Conservation (phyloP, 1,140 invertebrate genomes). For the Drosophila kurseongensis region DNA sequence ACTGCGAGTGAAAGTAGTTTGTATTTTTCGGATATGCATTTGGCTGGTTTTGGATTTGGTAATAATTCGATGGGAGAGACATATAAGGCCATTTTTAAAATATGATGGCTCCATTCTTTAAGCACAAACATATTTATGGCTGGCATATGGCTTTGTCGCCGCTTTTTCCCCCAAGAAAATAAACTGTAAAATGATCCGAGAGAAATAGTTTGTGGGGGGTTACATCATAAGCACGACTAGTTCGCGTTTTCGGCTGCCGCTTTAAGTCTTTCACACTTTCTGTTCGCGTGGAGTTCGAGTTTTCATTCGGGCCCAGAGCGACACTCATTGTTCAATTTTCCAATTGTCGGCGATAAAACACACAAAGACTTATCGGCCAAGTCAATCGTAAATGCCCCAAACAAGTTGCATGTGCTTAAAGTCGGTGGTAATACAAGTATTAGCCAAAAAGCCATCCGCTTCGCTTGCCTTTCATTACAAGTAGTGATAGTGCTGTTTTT, state of each 20-base stretch:
- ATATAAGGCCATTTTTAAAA: conserved; percentile 45
- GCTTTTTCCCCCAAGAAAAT: conserved; percentile 12
- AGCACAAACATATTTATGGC: conserved; percentile 41
- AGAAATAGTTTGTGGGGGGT: conserved; percentile 23
- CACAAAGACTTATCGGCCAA: conserved; percentile 65
- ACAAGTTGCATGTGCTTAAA: conserved; percentile 62
- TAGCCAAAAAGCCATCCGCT: conserved; percentile 33
- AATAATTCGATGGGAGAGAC: conserved; percentile 26
- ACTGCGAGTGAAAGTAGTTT: conserved; percentile 57
- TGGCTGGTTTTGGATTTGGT: conserved; percentile 27
- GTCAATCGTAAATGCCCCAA: conserved; percentile 63
- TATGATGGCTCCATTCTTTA: conserved; percentile 60
- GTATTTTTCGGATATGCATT: conserved; percentile 16
- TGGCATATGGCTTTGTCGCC: conserved; percentile 20
- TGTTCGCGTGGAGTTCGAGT: conserved; percentile 9
- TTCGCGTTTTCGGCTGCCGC: conserved; percentile 27
- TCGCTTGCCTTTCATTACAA: conserved; percentile 45
- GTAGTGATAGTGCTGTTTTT: conserved; percentile 11
- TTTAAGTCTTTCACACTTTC: conserved; percentile 57
- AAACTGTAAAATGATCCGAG: conserved; percentile 36
- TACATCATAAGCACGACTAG: conserved; percentile 46
- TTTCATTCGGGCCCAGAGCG: conserved; percentile 24
- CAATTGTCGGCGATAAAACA: conserved; percentile 74
- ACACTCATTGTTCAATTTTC: conserved; percentile 77
- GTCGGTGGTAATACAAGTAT: conserved; percentile 25